Conservation (phyloP, 2,797 vertebrate species). For the Bovichtus variegatus region DNA sequence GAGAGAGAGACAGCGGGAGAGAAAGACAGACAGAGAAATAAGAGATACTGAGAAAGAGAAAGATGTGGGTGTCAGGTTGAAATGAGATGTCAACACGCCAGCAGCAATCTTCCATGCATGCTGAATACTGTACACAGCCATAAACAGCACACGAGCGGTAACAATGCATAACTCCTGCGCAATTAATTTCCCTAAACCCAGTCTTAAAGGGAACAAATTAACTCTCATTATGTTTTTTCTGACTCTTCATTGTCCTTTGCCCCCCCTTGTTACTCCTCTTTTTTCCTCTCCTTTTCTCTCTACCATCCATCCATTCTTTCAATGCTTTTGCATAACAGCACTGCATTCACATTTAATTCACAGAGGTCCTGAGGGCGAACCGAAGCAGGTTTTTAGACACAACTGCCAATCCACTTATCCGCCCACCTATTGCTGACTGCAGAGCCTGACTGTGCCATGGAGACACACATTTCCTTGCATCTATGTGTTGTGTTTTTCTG, state of each 20-base stretch:
- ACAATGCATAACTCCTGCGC: constrained; percentile 50
- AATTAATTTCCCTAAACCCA: constrained; percentile 58
- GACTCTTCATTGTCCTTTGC: constrained; percentile 23
- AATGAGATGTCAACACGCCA: constrained; percentile 82
- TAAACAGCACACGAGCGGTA: constrained; percentile 40
- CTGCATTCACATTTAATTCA: constrained; percentile 79
- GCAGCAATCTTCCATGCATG: constrained; percentile 73
- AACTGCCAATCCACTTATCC: constrained; percentile 84
- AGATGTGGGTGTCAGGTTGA: constrained; percentile 82
- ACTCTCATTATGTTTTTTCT: constrained; percentile 45
- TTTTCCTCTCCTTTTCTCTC: constrained; percentile 39
- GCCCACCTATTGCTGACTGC: constrained; percentile 79
- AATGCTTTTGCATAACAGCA: constrained; percentile 64
- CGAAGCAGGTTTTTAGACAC: constrained; percentile 81
- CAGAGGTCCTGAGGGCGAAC: constrained; percentile 80
- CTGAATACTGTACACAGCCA: constrained; percentile 64
- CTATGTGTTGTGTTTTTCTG: constrained; percentile 42
- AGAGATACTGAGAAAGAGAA: constrained; percentile 65
- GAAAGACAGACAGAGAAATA: constrained; percentile 51
- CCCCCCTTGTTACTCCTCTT: constrained; percentile 22
- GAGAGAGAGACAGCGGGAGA: constrained; percentile 28
- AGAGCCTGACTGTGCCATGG: constrained; percentile 66
- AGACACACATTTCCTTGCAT: constrained; percentile 66
- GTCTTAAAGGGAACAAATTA: constrained; percentile 59
- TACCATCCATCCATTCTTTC: constrained; percentile 49